These are phyloP conservation scores for Leucophenga montana DNA, from an alignment of 2,888 invertebrate genomes.

Conservation along the genomic window DNA sequence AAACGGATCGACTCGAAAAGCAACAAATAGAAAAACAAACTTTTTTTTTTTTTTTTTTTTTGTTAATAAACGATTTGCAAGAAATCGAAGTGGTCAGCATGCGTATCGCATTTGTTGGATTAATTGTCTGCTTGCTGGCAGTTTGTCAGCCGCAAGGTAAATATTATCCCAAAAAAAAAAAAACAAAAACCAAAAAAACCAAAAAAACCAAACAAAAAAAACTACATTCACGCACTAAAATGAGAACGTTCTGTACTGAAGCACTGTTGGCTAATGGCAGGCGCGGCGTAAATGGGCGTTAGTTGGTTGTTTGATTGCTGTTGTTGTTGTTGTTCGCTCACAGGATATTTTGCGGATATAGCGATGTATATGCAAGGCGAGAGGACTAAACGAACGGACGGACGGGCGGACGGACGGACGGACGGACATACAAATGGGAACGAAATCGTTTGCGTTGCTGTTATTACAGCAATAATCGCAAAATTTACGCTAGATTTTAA, in stretches of 20 bases:
- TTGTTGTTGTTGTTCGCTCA: too few relatives aligned
- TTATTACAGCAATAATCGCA: conserved; percentile 63
- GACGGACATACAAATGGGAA: too few relatives aligned
- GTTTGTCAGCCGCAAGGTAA: conserved; percentile 68
- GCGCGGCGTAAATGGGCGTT: too few relatives aligned
- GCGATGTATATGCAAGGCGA: not conserved
- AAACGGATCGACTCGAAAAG: conserved; percentile 14
- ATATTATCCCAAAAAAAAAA: conserved; percentile 52
- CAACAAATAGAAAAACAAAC: not conserved
- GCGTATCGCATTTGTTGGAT: conserved; percentile 64
- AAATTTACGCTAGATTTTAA: conserved; percentile 61
- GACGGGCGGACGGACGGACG: too few relatives aligned
- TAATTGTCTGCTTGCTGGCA: conserved; percentile 63
- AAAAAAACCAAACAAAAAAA: too few relatives aligned
- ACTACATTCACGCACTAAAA: not conserved
- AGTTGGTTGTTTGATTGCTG: too few relatives aligned
- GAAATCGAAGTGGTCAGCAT: conserved; percentile 34
- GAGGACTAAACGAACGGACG: too few relatives aligned
- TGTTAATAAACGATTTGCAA: not conserved
- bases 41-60: not conserved
- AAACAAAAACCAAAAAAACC: not conserved
- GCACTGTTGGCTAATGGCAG: too few relatives aligned
- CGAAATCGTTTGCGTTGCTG: conserved; percentile 42
- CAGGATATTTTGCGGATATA: not conserved
- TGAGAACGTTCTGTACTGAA: too few relatives aligned